These are phyloP conservation scores for Capitulum mitella DNA, from an alignment of 2,888 invertebrate species.

Conservation along the genomic window DNA sequence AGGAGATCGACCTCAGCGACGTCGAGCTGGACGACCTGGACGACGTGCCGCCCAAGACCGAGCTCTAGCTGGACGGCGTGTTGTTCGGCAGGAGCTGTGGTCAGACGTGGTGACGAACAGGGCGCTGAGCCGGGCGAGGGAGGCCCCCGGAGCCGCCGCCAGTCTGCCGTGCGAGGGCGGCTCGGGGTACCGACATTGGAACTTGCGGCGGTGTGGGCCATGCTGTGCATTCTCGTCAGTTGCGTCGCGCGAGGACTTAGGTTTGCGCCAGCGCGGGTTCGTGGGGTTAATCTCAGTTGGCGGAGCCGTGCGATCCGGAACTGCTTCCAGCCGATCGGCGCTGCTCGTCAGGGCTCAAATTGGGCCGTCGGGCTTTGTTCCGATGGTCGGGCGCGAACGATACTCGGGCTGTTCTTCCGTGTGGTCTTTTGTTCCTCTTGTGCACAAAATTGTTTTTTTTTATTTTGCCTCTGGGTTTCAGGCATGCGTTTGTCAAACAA, in stretches of 20 bases:
- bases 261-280: too few species aligned
- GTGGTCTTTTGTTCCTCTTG: background rate
- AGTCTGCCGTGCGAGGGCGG: background rate
- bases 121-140: background rate
- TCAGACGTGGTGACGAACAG: background rate
- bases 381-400: background rate
- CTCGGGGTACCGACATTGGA: too few species aligned
- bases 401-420: background rate
- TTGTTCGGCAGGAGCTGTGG: background rate
- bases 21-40: slow-evolving; percentile 72
- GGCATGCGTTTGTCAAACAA: background rate
- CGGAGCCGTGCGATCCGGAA: too few species aligned
- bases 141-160: background rate
- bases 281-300: too few species aligned
- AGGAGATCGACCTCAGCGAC: slow-evolving; percentile 87
- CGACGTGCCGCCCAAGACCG: slow-evolving; percentile 43
- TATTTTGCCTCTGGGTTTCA: background rate
- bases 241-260: too few species aligned
- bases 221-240: too few species aligned
- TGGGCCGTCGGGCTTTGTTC: background rate
- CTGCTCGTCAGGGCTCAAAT: background rate
- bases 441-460: background rate
- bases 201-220: too few species aligned
- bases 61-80: background rate
- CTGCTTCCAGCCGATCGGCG: background rate